Base-by-base conservation (phyloP, 2,888 invertebrate species). In the Blera fallax region DNA sequence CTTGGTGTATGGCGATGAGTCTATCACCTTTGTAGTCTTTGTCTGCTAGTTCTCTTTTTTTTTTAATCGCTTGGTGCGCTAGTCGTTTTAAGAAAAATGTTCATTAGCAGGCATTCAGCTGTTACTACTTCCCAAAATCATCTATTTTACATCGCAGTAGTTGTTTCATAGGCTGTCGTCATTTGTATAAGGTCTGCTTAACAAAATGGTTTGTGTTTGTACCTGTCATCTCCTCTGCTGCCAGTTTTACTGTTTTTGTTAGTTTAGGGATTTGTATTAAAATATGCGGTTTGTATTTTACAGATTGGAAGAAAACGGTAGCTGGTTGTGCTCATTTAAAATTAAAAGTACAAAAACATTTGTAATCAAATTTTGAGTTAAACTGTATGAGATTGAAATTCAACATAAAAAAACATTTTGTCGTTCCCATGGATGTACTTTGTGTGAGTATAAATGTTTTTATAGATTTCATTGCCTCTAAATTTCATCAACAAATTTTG, bases 351-450 rank as follows among this genome's bases (percentile, higher is more conserved):
- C 34, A 58, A 48, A 16, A 21, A 29, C 1, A 10, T 65, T 65
- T 65, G 45, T 3, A 48, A 32, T 48, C 10, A 65, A 65, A 65
- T 65, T 65, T 48, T 48, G 21, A 65, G 65, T 48, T 7, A 18
- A 48, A 32, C 65, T 48, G 18, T 18, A 45, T 3, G 32, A 21
- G 45, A 10, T 32, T 45, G 29, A 64, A 40, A 16, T 64, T 29
- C 45, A 64, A n/a, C 24, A 58, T 10, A 64, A 60, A 52, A 18
- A n/a, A 45, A 5, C 48, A 10, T 14, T 2, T 21, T 48, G 27
- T 27, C 18, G 65, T 65, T 67, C 60, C 54, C 73, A 74, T 79
- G 72, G 79, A 64, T 27, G 16, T 62, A 56, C 21, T 27, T 54
- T 72, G 56, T 27, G 79, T 79, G 40, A 64, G 78, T 77, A 56